Evolutionary conservation across 1,140 invertebrate species (phyloP), one percentile per base, ranked within the genome.

Genomic region (Doryteuthis pealeii): DNA sequence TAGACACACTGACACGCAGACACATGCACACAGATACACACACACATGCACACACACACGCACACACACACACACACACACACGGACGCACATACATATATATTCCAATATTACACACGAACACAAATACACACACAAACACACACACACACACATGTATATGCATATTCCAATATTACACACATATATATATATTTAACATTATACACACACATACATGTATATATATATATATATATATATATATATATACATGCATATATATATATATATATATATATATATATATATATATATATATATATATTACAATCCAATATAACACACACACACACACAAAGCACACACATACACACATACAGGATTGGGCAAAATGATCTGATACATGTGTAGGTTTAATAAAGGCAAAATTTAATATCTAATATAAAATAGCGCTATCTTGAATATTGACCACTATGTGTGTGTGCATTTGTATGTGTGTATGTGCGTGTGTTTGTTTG

Each of bases 181-280:
- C 26, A 58, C 26, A 58, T 58, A 58, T 58, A 58, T 58, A 58
- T 58, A 58, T 18, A 58, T 18, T 5, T 58, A 58, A 14, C 0
- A 14, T 1, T 49, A 58, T 58, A 58, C 15, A 58, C 15, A 58
- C 18, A n/a, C 18, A 26, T 18, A 58, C 26, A 58, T 58, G 15
- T 58, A 58, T 58, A 58, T 58, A 58, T 58, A 58, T 18, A 58
- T 18, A 58, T 4, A 58, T 58, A 58, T 58, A 58, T 58, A 58
- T 58, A 58, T 58, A 58, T 18, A 58, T 58, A 58, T 58, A 58
- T 58, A 58, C 15, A 58, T 18, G 15, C 26, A 58, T 58, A 58
- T 58, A 58, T 58, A 58, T 58, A 58, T 18, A 58, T 18, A 58
- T 58, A 58, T 58, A 58, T 49, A 49, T 49, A 49, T 49, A 49